phyloP scores from a whole-genome alignment of 2,797 vertebrate genomes.

The Setipinna tenuifilis region DNA sequence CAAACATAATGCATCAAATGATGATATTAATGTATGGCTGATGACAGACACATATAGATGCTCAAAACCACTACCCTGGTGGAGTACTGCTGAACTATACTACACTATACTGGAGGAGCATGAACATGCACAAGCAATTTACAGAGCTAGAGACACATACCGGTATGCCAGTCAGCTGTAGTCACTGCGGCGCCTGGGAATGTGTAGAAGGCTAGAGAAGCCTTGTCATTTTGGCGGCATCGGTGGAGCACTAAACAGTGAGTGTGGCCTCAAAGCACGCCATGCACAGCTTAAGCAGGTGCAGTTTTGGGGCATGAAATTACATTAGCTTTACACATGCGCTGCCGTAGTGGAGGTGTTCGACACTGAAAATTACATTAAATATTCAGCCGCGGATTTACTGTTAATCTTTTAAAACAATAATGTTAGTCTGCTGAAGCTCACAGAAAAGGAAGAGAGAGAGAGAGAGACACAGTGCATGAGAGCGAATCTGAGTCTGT shows the following conservation, averaged over 20 bases:
- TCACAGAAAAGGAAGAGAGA: background rate
- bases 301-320: slow-evolving; percentile 24
- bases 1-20: background rate
- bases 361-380: background rate
- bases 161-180: too few relatives aligned
- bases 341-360: background rate
- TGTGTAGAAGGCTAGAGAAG: background rate
- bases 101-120: too few relatives aligned
- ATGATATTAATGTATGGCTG: background rate
- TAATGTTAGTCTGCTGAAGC: slow-evolving; percentile 1
- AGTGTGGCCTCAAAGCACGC: background rate
- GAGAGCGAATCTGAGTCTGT: background rate
- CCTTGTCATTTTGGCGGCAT: background rate
- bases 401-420: slow-evolving; percentile 26
- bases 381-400: slow-evolving; percentile 13
- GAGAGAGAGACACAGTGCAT: background rate
- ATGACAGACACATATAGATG: background rate
- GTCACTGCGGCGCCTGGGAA: too few relatives aligned
- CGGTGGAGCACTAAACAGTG: background rate
- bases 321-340: slow-evolving; percentile 20
- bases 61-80: background rate
- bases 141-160: too few relatives aligned
- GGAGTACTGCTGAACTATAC: too few relatives aligned
- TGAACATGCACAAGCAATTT: too few relatives aligned
- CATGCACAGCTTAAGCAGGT: background rate